Evolutionary conservation across 2,797 vertebrate genomes (phyloP), one percentile per base, ranked within the genome.

Genomic region (Orientallactaga sibirica): DNA sequence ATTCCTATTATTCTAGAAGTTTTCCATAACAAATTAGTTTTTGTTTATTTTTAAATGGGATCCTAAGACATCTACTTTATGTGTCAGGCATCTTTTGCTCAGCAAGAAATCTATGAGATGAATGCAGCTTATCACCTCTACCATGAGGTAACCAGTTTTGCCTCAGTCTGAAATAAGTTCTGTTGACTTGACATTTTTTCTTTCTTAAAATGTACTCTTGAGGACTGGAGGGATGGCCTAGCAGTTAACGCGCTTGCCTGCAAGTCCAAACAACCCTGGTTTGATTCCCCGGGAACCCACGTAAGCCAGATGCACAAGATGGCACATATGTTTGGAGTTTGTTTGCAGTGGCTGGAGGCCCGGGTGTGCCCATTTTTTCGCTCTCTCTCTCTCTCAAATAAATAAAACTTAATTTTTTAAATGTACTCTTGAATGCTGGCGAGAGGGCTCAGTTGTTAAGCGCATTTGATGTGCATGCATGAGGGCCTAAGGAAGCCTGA

Each of bases 41-140:
- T 77, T 52, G 18, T 25, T 86, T 88, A 37, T 88, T 84, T 41
- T 71, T 75, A 87, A 94, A 52, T 64, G 62, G 14, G 58, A 83
- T 71, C 3, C 19, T 41, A 66, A 88, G 76, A 41, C 55, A 18
- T 20, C 12, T 3, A 41, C 0, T 3, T 90, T 70, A 71, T 80
- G 25, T n/a, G 1, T 41, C 9, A 92, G 37, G 4, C 37, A 79
- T 68, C 3, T 74, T 76, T 33, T 25, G 14, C 1, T 76, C 5
- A 2, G 6, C 37, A 55, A 58, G 37, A 75, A 70, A 14, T 74
- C 52, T 55, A 5, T 16, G 48, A 25, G 10, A 70, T n/a, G 62
- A 43, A 62, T 18, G 16, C 20, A 80, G 16, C 14, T 27, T 78
- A 5, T 25, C 33, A 7, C 15, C 48, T 86, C 24, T 82, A 43